Conservation (phyloP, 2,113 vertebrate genomes). For the Illadopsis cleaveri region DNA sequence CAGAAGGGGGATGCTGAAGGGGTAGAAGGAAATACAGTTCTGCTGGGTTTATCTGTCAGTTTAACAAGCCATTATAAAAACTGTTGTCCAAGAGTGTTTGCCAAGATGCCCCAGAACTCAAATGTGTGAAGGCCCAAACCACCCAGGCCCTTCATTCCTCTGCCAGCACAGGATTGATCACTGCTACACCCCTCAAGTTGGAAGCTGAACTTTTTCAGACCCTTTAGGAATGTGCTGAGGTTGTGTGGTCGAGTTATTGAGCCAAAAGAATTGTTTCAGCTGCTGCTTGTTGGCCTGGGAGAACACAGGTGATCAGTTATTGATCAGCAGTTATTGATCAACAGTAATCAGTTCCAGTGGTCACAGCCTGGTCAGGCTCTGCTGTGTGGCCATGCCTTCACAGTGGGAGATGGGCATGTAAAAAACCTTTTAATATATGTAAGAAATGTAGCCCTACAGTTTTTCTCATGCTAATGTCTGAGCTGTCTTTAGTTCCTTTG, state of each 20-base stretch:
- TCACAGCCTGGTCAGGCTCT: not conserved
- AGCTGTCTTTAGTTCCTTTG: not conserved
- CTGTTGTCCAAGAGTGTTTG: not conserved
- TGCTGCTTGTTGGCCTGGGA: not conserved
- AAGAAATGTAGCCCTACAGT: not conserved
- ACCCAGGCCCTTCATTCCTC: not conserved
- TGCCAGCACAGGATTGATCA: not conserved
- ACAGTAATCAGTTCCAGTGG: not conserved
- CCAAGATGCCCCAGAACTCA: not conserved
- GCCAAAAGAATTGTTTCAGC: accelerated
- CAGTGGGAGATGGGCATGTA: not conserved
- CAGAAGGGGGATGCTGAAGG: not conserved
- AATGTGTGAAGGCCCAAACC: not conserved
- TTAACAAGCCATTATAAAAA: not conserved
- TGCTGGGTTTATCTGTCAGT: not conserved
- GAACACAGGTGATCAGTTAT: accelerated
- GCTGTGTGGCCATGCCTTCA: accelerated
- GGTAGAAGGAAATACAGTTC: not conserved
- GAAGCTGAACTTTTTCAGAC: not conserved
- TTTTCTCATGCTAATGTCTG: conserved; percentile 43
- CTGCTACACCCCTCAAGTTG: not conserved
- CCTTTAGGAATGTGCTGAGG: not conserved
- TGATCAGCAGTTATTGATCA: not conserved
- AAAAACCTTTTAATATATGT: not conserved
- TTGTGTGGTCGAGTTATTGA: not conserved